Conservation (phyloP, 2,113 vertebrate species). For the Equus przewalskii region DNA sequence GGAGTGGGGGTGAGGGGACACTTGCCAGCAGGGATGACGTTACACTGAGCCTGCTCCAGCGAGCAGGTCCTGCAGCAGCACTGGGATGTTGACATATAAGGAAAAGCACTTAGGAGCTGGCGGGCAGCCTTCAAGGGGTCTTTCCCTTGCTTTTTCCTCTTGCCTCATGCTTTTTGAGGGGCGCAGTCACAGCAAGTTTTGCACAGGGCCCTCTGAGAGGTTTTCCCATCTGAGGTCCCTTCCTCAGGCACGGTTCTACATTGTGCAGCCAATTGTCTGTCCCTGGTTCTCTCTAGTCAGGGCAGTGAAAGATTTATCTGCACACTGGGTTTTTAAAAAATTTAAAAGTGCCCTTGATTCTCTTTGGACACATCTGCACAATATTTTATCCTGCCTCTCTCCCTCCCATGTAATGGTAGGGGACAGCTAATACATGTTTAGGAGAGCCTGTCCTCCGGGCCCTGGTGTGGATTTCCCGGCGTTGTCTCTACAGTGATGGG, state of each 20-base stretch:
- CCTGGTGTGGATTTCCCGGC: neutral
- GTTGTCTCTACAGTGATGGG: neutral
- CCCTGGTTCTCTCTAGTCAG: neutral
- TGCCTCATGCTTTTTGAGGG: neutral
- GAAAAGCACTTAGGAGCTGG: neutral
- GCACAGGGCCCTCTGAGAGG: neutral
- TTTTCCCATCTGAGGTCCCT: neutral
- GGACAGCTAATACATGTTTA: fast-evolving
- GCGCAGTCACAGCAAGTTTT: neutral
- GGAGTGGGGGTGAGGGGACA: neutral
- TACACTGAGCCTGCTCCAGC: neutral
- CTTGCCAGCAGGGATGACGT: neutral
- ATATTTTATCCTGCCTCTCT: neutral
- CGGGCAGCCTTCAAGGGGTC: neutral
- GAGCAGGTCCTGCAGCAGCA: too few relatives aligned
- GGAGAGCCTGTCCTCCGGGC: neutral
- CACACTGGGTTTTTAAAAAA: neutral
- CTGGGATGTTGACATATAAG: neutral
- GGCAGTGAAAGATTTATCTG: neutral
- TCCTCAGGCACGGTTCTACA: neutral
- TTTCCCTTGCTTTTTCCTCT: neutral
- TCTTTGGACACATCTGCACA: neutral
- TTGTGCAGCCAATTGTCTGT: neutral
- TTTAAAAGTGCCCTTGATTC: neutral
- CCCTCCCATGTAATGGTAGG: fast-evolving